Conservation (phyloP, 1,140 invertebrate species). For the Samia ricini region DNA sequence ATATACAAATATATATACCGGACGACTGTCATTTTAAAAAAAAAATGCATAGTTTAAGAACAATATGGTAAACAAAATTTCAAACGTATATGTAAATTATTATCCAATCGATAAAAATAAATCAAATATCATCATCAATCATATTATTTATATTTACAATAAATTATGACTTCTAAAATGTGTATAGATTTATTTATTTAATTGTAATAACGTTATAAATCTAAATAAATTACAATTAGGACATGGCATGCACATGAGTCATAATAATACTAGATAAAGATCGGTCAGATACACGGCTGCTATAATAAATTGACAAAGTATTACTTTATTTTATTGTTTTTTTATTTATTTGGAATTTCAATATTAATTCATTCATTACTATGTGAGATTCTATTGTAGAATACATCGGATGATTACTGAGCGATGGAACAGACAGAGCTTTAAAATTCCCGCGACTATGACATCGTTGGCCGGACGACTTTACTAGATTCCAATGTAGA, state of each 20-base stretch:
- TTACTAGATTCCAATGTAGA: slow-evolving; percentile 6
- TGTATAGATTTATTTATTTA: background rate
- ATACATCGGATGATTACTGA: slow-evolving; percentile 24
- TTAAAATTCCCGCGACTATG: slow-evolving; percentile 16
- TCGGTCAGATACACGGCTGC: background rate
- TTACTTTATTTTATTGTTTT: background rate
- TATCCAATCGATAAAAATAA: slow-evolving; percentile 8
- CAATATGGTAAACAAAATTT: background rate
- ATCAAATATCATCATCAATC: slow-evolving; percentile 43
- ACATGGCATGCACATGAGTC: background rate
- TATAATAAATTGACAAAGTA: slow-evolving; percentile 2
- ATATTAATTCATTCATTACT: background rate
- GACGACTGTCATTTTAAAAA: too few relatives aligned
- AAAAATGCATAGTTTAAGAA: background rate
- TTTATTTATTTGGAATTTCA: background rate
- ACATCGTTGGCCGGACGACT: slow-evolving; percentile 16
- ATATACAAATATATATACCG: too few relatives aligned
- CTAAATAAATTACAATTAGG: slow-evolving; percentile 2
- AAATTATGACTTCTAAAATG: slow-evolving; percentile 11
- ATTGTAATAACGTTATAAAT: slow-evolving; percentile 4
- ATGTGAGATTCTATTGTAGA: slow-evolving; percentile 61
- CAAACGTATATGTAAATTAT: slow-evolving; percentile 6
- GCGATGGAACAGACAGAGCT: slow-evolving; percentile 61
- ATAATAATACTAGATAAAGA: background rate
- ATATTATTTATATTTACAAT: slow-evolving; percentile 55